phyloP scores from a whole-genome alignment of 2,888 invertebrate genomes.

The Eutolmus rufibarbis region DNA sequence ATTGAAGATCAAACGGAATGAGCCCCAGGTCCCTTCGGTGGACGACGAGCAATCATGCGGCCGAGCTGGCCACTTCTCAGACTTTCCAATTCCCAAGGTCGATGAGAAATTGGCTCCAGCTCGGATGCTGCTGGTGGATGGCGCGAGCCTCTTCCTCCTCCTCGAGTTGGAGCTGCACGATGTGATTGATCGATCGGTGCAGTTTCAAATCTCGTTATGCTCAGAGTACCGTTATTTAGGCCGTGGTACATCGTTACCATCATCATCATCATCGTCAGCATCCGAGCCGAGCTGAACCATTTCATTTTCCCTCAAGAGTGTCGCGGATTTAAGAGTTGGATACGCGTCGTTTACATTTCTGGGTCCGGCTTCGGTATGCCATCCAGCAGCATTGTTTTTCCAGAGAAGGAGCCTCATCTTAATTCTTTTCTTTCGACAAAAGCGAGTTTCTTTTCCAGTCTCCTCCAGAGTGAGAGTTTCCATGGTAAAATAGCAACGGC shows the following conservation, averaged over 20 bases:
- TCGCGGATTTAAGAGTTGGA: not conserved
- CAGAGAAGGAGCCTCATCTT: not conserved
- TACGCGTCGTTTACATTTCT: not conserved
- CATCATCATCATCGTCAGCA: not conserved
- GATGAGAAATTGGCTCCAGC: constrained; percentile 25
- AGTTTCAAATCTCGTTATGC: constrained; percentile 1
- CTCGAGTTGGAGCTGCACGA: not conserved
- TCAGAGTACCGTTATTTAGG: constrained; percentile 3
- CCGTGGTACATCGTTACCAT: not conserved
- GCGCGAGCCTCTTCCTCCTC: not conserved
- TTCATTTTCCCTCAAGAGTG: not conserved
- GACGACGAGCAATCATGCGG: not conserved
- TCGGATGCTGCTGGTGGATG: not conserved
- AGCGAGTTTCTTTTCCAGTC: not conserved
- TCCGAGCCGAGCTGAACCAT: not conserved
- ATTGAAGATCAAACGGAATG: constrained; percentile 18
- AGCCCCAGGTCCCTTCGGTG: not conserved
- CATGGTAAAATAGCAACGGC: not conserved
- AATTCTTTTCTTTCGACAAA: not conserved
- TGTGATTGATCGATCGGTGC: constrained; percentile 35
- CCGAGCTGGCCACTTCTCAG: not conserved
- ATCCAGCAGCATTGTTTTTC: not conserved
- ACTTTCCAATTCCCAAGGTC: constrained; percentile 39
- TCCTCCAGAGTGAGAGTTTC: not conserved
- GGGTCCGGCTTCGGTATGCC: not conserved